Conservation (phyloP, 2,888 invertebrate genomes). For the Tachina lurida region DNA sequence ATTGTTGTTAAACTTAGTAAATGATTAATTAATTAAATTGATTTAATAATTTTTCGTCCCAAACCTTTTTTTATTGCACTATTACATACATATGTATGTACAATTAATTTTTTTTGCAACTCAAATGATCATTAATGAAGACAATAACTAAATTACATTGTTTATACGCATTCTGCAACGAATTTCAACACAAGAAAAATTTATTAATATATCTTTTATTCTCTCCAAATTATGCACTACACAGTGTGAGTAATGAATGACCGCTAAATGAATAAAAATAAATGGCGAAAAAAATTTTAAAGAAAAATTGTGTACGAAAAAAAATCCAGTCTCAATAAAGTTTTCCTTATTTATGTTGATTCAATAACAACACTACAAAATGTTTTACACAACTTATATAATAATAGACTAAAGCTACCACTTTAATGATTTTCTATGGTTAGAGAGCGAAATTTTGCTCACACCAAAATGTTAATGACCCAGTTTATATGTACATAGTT, state of each 20-base stretch:
- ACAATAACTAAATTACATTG: background rate
- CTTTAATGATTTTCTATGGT: slow-evolving; percentile 19
- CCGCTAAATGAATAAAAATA: slow-evolving; percentile 5
- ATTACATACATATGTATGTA: too few relatives aligned
- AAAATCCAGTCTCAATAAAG: slow-evolving; percentile 14
- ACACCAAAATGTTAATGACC: slow-evolving; percentile 61
- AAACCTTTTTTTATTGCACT: background rate
- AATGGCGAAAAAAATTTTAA: background rate
- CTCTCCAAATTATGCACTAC: background rate
- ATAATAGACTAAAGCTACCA: background rate
- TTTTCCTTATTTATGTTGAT: slow-evolving; percentile 27
- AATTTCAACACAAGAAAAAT: background rate
- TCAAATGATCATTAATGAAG: background rate
- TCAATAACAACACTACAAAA: background rate
- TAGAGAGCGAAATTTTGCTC: slow-evolving; percentile 27
- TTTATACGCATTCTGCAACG: slow-evolving; percentile 4
- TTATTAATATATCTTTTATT: slow-evolving; percentile 4
- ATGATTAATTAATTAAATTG: slow-evolving; percentile 11
- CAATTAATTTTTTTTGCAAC: background rate
- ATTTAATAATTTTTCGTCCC: background rate
- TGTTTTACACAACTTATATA: background rate
- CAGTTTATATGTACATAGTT: slow-evolving; percentile 46
- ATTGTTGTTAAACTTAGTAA: background rate
- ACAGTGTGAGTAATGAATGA: slow-evolving; percentile 19
- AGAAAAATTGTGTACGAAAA: slow-evolving; percentile 15